Evolutionary conservation across 2,888 invertebrate species (phyloP), one percentile per base, ranked within the genome.

Genomic region (Ichneumon xanthorius): DNA sequence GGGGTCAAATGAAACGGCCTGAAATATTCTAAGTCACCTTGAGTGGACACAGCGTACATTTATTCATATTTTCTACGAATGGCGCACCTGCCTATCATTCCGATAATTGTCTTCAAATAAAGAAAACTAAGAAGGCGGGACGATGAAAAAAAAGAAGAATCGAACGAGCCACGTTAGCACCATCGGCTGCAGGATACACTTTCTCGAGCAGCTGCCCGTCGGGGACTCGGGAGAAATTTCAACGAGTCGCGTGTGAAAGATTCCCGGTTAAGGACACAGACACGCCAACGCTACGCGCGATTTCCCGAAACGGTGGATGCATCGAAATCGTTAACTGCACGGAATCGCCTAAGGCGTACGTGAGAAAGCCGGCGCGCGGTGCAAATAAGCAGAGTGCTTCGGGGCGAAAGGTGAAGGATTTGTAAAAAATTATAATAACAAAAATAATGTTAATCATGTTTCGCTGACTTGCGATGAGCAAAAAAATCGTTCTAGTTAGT

Each of bases 121-220:
- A 37, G 50, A 65, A 45, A 77, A 55, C 11, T 30, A 14, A 30
- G 63, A 65, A 26, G 22, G 45, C 40, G 11, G 1, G 53, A 77
- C 14, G 45, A 48, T 9, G 22, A 65, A 65, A 33, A 65, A 40
- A 16, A 48, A 16, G n/a, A 14, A 48, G 16, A 16, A 48, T 2
- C 45, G 4, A 68, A 6, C 22, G 33, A n/a, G 48, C 26, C 9
- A 79, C 70, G 26, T 48, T 22, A 55, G 37, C 19, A 19, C 63
- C 45, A 67, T 67, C n/a, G 53, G 55, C 65, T 19, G 53, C 22
- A 22, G 55, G 50, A 65, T 40, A 70, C 11, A 48, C 33, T 58
- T 67, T 71, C 71, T 61, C 53, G 65, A 65, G 71, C 82, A 77
- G 76, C 76, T 70, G 81, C 70, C 58, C 45, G 65, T 45, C 45